Conservation (phyloP, 2,797 vertebrate genomes). For the Ctenochaetus hawaiiensis region DNA sequence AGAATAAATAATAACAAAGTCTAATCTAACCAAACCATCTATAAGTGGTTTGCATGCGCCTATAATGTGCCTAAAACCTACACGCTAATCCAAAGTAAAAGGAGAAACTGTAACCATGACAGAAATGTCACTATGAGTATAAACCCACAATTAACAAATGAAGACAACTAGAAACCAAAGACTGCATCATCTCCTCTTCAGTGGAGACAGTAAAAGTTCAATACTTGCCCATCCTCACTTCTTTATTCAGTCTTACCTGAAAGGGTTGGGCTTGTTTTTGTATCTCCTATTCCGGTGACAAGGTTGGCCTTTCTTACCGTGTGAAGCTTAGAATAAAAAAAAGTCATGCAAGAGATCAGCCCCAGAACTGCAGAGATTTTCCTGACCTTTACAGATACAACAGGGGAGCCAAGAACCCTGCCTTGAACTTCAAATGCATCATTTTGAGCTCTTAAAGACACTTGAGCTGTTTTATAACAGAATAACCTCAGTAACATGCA, state of each 20-base stretch:
- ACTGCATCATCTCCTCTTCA: slow-evolving; percentile 8
- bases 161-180: slow-evolving; percentile 11
- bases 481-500: slow-evolving; percentile 20
- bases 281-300: slow-evolving; percentile 59
- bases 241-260: slow-evolving; percentile 66
- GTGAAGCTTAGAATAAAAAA: slow-evolving; percentile 47
- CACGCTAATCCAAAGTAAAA: background rate
- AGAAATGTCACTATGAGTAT: background rate
- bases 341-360: slow-evolving; percentile 55
- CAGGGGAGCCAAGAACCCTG: slow-evolving; percentile 44
- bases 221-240: slow-evolving; percentile 21
- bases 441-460: slow-evolving; percentile 43
- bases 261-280: slow-evolving; percentile 56
- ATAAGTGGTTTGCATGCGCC: too few species aligned
- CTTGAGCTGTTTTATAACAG: slow-evolving; percentile 27
- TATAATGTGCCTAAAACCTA: too few species aligned
- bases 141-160: background rate
- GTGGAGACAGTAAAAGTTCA: slow-evolving; percentile 29
- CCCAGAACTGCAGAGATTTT: slow-evolving; percentile 56
- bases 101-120: too few species aligned
- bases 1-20: too few species aligned
- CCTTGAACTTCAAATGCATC: slow-evolving; percentile 58
- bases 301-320: slow-evolving; percentile 68
- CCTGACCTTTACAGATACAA: slow-evolving; percentile 75
- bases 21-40: too few species aligned